Evolutionary conservation across 2,113 vertebrate species (phyloP).

Genomic region (Nerophis lumbriciformis): DNA sequence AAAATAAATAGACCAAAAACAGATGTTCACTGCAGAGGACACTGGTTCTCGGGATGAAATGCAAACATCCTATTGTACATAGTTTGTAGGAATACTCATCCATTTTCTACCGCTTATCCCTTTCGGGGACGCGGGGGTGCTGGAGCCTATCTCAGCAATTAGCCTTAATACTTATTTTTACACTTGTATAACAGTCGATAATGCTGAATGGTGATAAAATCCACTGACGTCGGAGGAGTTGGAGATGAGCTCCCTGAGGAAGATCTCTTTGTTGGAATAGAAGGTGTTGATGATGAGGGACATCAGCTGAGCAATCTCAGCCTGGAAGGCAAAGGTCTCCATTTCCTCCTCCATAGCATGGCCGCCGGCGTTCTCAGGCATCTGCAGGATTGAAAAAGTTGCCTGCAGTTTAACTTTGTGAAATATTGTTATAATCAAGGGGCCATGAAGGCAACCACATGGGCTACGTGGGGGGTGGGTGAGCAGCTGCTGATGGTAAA

Average conservation of each 20-base stretch:
- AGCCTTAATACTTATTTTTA: too few species aligned
- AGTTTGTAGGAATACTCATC: too few species aligned
- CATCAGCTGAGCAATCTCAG: slow-evolving; percentile 82
- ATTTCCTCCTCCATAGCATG: slow-evolving; percentile 58
- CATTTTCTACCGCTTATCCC: too few species aligned
- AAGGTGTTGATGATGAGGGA: slow-evolving; percentile 82
- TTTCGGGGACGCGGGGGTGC: too few species aligned
- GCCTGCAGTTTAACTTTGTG: not conserved
- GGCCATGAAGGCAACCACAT: slow-evolving; percentile 10
- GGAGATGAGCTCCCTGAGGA: slow-evolving; percentile 78
- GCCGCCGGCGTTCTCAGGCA: slow-evolving; percentile 60
- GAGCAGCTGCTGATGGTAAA: slow-evolving; percentile 12
- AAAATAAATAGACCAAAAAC: too few species aligned
- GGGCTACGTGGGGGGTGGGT: slow-evolving; percentile 4
- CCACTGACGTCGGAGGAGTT: slow-evolving; percentile 77
- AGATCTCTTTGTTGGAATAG: slow-evolving; percentile 83
- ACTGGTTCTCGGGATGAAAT: too few species aligned
- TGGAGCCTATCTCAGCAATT: too few species aligned
- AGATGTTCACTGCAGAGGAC: too few species aligned
- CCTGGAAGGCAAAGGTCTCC: slow-evolving; percentile 78
- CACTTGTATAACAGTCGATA: too few species aligned
- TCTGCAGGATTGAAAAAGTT: slow-evolving; percentile 32
- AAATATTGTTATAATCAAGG: not conserved
- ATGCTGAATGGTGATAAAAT: not conserved
- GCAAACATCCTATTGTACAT: too few species aligned